These are phyloP conservation scores for Australoheros facetus DNA, from an alignment of 2,797 vertebrate genomes.

Conservation along the genomic window DNA sequence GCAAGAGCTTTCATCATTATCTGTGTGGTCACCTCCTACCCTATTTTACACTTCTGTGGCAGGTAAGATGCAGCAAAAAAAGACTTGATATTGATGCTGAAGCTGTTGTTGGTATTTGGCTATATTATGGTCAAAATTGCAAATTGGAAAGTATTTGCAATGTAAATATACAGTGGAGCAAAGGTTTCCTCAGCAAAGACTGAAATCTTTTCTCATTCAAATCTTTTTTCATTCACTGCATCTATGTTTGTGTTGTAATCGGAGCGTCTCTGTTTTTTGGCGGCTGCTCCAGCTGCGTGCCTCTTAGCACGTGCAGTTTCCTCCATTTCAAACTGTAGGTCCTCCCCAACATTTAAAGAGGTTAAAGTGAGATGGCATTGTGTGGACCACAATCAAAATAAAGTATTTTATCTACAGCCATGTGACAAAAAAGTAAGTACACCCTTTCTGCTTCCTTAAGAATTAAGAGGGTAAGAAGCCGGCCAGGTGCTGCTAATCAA, in stretches of 20 bases:
- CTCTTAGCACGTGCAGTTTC: not conserved
- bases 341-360: not conserved
- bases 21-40: slow-evolving; percentile 95
- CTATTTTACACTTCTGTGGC: slow-evolving; percentile 97
- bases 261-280: not conserved
- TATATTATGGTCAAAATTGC: not conserved
- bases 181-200: not conserved
- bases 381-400: not conserved
- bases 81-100: not conserved
- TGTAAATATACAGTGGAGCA: not conserved
- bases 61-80: slow-evolving; percentile 76
- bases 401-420: not conserved
- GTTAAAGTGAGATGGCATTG: not conserved
- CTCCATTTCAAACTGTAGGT: not conserved
- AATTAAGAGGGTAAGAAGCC: not conserved
- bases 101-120: not conserved
- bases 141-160: not conserved
- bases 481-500: not conserved
- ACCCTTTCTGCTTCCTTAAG: too few relatives aligned
- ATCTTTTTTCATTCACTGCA: not conserved
- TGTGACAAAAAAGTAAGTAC: not conserved
- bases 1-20: slow-evolving; percentile 94
- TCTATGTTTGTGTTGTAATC: not conserved
- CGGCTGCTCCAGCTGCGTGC: not conserved
- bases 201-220: not conserved